Evolutionary conservation across 2,888 invertebrate genomes (phyloP), one percentile per base, ranked within the genome.

Genomic region (Zhengitettix transpicula): DNA sequence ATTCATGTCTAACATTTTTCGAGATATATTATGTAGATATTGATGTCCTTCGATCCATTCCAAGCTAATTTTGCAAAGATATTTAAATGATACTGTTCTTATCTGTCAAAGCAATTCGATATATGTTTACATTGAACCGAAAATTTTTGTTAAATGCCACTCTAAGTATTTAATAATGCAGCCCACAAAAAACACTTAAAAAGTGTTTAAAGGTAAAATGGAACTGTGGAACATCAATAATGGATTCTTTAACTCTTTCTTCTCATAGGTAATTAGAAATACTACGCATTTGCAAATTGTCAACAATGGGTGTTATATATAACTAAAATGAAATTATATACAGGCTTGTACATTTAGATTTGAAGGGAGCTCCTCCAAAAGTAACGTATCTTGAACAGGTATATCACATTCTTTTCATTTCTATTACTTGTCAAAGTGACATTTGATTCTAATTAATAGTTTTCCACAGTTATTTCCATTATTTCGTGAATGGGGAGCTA

Each of bases 301-400:
- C 14, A 40, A 11, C 9, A 28, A 40, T n/a, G 11, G 15, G 41
- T n/a, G 1, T 57, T 57, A 9, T 10, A n/a, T 42, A 11, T 44
- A 42, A 1, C 44, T 51, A 14, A 12, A 16, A 42, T n/a, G 52
- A n/a, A 10, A 52, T 41, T 52, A 14, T 54, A 69, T 70, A 42
- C 65, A 74, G 77, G 63, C 70, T 87, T 62, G 80, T 88, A 59
- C 87, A 88, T 71, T 74, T 88, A 64, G 87, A 88, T 72, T 70
- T 88, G 60, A 88, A 88, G 72, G 85, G 86, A 55, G 85, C 85
- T 42, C 84, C 86, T 9, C 83, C 84, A 51, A 81, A 80, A 68
- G 71, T 83, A 9, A 71, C 71, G 56, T 82, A 77, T 67, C 75
- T 81, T 56, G 76, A 81, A 71, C 78, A 80, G 74, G 80, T 75